These are phyloP conservation scores for Nothoprocta pentlandii DNA, from an alignment of 2,113 vertebrate species.

Conservation along the genomic window DNA sequence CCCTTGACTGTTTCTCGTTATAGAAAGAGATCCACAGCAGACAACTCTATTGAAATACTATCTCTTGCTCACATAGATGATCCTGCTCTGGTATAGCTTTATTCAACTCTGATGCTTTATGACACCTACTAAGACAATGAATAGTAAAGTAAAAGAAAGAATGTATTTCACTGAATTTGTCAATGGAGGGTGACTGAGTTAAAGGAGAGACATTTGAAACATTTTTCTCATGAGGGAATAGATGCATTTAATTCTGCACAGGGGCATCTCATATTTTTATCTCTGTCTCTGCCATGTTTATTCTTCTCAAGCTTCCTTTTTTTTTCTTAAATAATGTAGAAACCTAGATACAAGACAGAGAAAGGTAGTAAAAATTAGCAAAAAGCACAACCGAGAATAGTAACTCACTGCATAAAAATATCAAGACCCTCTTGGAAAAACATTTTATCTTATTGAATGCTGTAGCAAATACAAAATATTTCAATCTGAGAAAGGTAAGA, in stretches of 20 bases:
- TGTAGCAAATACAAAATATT: background rate
- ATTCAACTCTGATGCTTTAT: background rate
- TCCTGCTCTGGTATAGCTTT: background rate
- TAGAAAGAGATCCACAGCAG: background rate
- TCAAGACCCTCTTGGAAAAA: background rate
- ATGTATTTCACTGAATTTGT: background rate
- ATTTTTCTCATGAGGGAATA: background rate
- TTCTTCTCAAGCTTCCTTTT: background rate
- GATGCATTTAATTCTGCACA: background rate
- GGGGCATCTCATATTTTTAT: background rate
- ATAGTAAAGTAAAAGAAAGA: background rate
- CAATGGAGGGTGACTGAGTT: background rate
- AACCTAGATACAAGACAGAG: background rate
- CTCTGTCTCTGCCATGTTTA: background rate
- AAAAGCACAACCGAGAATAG: background rate
- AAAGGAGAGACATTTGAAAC: background rate
- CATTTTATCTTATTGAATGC: background rate
- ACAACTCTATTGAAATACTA: background rate
- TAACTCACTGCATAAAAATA: slow-evolving; percentile 3
- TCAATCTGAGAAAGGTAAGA: background rate
- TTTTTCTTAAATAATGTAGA: background rate
- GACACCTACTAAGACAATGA: background rate
- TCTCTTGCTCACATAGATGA: background rate
- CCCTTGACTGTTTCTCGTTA: background rate
- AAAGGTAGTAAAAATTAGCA: background rate